Conservation (phyloP, 2,113 vertebrate genomes). For the Carassius auratus region DNA sequence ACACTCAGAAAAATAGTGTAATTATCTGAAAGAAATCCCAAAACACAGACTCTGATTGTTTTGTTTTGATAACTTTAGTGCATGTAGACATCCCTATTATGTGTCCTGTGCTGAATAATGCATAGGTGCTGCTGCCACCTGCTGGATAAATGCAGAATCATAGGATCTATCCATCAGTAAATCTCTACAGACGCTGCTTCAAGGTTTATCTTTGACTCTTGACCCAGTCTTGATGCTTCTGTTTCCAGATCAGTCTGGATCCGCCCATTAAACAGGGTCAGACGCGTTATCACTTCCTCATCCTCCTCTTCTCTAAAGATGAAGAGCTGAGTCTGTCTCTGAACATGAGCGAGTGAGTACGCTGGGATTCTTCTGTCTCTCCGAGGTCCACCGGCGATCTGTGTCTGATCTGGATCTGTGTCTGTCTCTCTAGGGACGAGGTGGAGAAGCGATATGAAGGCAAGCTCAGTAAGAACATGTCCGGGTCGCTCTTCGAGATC, state of each 20-base stretch:
- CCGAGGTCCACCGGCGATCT: not conserved
- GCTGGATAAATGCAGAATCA: not conserved
- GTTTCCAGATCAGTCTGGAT: constrained; percentile 91
- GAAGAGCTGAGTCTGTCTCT: constrained; percentile 92
- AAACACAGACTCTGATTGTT: not conserved
- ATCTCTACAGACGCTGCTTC: not conserved
- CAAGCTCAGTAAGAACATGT: constrained; percentile 96
- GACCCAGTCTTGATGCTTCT: not conserved
- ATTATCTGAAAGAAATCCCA: no score
- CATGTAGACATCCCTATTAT: not conserved
- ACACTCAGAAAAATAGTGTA: no score
- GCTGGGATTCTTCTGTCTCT: not conserved
- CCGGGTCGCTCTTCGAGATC: constrained; percentile 95
- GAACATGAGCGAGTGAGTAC: constrained; percentile 95
- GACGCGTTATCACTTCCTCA: constrained; percentile 96
- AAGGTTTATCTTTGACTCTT: not conserved
- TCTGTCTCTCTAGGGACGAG: constrained; percentile 82
- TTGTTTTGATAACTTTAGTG: not conserved
- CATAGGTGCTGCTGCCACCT: not conserved
- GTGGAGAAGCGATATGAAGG: constrained; percentile 95
- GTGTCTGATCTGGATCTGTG: not conserved
- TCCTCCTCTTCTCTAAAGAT: constrained; percentile 96
- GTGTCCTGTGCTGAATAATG: not conserved
- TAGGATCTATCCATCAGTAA: not conserved
- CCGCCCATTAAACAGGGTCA: constrained; percentile 98